Evolutionary conservation across 2,888 invertebrate species (phyloP), one percentile per base, ranked within the genome.

Genomic region (Oscheius sp.): DNA sequence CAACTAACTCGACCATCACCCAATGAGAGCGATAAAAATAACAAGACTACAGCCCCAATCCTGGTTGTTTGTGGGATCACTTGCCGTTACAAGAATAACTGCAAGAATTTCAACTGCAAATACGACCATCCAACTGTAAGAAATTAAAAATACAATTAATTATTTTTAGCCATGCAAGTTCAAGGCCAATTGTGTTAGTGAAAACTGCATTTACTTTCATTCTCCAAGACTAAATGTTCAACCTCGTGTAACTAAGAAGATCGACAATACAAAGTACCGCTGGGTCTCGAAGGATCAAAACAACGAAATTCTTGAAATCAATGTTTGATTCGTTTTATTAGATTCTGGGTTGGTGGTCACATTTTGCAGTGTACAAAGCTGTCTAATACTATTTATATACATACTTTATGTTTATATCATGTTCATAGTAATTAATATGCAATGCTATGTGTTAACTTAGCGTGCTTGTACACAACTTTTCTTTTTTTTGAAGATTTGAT

Each of bases 221-320:
- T 68, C 71, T 33, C 31, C 64, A 3, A n/a, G n/a, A n/a, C n/a
- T n/a, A n/a, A n/a, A n/a, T n/a, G n/a, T n/a, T n/a, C n/a, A n/a
- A n/a, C n/a, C n/a, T n/a, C n/a, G n/a, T 15, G 33, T 63, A 3
- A 42, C 66, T 10, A 55, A 67, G 12, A 33, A 61, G 25, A 58
- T 50, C 27, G 23, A 64, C 12, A 70, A 65, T 64, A 75, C 73
- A 39, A 77, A 77, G 63, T 79, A 25, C 12, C 5, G 29, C 48
- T 55, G 33, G 20, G 12, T 12, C 25, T 17, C 17, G n/a, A 46
- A 6, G 17, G 17, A 17, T 17, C 48, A 17, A 6, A 12, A 23
- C 48, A 3, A 48, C 48, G 17, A 48, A 12, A 46, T 3, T 6
- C 15, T 12, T 48, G 27, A 23, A 48, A 25, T 25, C 25, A 5